Percentiles rank a stretch among this genome's conserved stretches.
Evolutionary conservation across 2,113 vertebrate genomes (phyloP).

Genomic region (Cranoglanis bouderius): DNA sequence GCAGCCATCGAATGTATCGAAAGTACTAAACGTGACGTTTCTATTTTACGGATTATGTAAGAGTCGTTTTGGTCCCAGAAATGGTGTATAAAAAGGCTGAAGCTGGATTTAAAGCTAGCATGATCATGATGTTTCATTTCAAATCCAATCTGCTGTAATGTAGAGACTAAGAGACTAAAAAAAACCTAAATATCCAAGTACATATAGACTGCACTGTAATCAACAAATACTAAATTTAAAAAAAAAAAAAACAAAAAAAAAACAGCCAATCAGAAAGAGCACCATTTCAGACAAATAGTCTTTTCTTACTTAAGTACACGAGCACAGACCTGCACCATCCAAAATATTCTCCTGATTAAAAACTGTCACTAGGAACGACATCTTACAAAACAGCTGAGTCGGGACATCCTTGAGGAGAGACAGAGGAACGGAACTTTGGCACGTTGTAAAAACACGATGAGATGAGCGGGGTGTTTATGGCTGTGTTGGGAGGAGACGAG

Average conservation of each 20-base stretch:
- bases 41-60: background rate
- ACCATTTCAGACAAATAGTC: conserved; percentile 47
- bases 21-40: background rate
- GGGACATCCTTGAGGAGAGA: conserved; percentile 53
- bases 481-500: conserved; percentile 58
- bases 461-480: conserved; percentile 15
- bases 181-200: background rate
- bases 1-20: background rate
- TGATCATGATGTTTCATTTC: background rate
- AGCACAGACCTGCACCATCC: conserved; percentile 46
- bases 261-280: conserved; percentile 36
- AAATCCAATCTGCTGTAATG: background rate
- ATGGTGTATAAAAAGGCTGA: background rate
- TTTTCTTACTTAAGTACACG: conserved; percentile 17
- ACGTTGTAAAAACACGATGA: conserved; percentile 58
- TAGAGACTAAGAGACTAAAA: background rate
- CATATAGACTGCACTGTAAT: background rate
- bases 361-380: conserved; percentile 59
- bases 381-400: conserved; percentile 46
- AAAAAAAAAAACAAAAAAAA: background rate
- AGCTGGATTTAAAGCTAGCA: background rate
- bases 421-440: conserved; percentile 73
- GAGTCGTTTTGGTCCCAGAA: conserved; percentile 6
- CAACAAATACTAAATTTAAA: background rate
- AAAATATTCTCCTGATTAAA: conserved; percentile 52